These are phyloP conservation scores for Drosophila kohkoa DNA, from an alignment of 1,140 invertebrate genomes.

Conservation along the genomic window DNA sequence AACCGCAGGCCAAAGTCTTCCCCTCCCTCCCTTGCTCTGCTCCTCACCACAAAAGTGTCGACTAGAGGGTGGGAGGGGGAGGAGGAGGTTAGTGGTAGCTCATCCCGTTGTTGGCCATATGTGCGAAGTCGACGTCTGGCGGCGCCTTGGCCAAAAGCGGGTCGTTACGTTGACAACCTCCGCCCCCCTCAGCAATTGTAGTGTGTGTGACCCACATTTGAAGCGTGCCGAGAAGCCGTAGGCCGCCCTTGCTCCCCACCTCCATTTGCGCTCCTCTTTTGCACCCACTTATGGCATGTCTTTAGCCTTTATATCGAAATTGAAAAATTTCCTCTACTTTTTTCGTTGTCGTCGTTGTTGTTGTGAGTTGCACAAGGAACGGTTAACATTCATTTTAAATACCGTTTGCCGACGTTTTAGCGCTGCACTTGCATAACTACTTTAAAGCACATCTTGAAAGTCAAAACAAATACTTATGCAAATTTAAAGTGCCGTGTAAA, in stretches of 20 bases:
- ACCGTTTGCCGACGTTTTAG: conserved; percentile 10
- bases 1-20: conserved; percentile 27
- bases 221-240: conserved; percentile 60
- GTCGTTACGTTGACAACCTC: conserved; percentile 79
- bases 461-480: too few species aligned
- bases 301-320: conserved; percentile 75
- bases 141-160: conserved; percentile 71
- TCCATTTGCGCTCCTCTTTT: not conserved
- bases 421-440: not conserved
- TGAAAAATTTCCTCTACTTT: conserved; percentile 54
- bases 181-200: conserved; percentile 50
- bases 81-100: not conserved
- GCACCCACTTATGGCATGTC: conserved; percentile 48
- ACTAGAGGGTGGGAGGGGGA: not conserved
- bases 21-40: not conserved
- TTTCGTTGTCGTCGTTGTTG: conserved; percentile 29
- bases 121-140: conserved; percentile 30
- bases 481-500: too few species aligned
- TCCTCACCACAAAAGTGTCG: conserved; percentile 8
- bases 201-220: conserved; percentile 79
- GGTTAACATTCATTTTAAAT: conserved; percentile 38
- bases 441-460: not conserved
- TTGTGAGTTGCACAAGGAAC: not conserved
- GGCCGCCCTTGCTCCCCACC: not conserved
- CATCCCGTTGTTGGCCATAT: conserved; percentile 43